A percentile compares a stretch with the other conserved stretches of the same genome.
phyloP scores from a whole-genome alignment of 2,113 vertebrate species.

The Corvus hawaiiensis region DNA sequence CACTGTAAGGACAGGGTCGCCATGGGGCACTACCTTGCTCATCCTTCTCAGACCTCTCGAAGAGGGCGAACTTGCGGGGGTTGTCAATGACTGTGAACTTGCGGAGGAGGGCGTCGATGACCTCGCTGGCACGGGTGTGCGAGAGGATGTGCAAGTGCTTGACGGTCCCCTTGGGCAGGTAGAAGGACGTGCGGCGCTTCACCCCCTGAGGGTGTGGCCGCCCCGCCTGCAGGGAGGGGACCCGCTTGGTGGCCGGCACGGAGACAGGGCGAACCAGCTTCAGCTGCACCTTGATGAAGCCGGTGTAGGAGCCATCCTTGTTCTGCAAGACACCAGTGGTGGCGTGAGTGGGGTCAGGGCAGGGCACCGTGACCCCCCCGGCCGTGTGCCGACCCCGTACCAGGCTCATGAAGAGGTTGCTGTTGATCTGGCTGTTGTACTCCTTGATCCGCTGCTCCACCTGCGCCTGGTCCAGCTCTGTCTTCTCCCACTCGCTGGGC shows the following conservation, averaged over 20 bases:
- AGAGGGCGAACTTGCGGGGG: conserved; percentile 93
- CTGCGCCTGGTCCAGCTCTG: conserved; percentile 79
- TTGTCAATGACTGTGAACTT: conserved; percentile 96
- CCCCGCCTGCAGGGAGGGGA: conserved; percentile 62
- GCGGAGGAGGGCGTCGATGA: conserved; percentile 91
- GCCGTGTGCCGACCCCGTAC: conserved; percentile 69
- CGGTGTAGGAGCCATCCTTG: conserved; percentile 90
- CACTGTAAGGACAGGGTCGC: fast-evolving
- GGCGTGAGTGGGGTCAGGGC: neutral
- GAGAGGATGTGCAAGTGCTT: conserved; percentile 95
- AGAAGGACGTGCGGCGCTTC: conserved; percentile 90
- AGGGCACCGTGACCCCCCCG: fast-evolving
- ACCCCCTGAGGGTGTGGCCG: conserved; percentile 58
- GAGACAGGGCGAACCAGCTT: conserved; percentile 89
- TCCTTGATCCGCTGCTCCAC: conserved; percentile 89
- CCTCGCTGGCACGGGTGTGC: conserved; percentile 83
- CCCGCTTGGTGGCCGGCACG: conserved; percentile 79
- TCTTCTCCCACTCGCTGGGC: conserved; percentile 76
- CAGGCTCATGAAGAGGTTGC: conserved; percentile 92
- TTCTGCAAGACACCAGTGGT: conserved; percentile 67
- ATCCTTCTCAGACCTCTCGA: conserved; percentile 85
- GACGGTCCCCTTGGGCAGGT: conserved; percentile 89
- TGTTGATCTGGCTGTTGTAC: conserved; percentile 93
- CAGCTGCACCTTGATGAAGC: conserved; percentile 96
- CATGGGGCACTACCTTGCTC: conserved; percentile 76